Base-by-base conservation (phyloP, 1,140 invertebrate genomes). In the Diuraphis noxia region DNA sequence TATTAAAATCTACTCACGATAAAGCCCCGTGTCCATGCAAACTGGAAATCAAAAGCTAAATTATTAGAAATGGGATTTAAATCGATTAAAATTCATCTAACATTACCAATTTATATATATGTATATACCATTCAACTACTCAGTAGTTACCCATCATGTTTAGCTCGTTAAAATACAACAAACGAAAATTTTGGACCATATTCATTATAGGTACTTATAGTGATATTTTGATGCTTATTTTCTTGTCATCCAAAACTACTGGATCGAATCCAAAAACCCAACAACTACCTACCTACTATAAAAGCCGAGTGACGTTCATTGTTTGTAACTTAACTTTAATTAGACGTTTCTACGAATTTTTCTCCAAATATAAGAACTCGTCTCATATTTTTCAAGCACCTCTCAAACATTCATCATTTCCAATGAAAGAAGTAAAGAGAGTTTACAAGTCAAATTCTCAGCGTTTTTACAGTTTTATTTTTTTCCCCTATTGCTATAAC, bases 331-430 rank as follows among this genome's bases (percentile, higher is more conserved):
- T 86, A 49, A 52, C 46, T 86, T 86, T 86, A 86, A 86, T 86
- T 86, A 88, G 52, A 88, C 86, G 25, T 63, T 56, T 63, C 40
- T 87, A 56, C 36, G 85, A 56, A 49, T n/a, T 40, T 88, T 88
- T 38, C 43, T 84, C 21, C 85, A 87, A 87, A 87, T 56, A 63
- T 25, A 40, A 88, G 6, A n/a, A 43, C 36, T 23, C n/a, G 9
- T 23, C 4, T 86, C 43, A n/a, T 43, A 30, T 84, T 85, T 38
- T 52, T 36, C 85, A 36, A 86, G 85, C 25, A 49, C 49, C 85
- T 43, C 34, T 86, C 23, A 23, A 36, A 23, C 21, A 9, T 86
- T 86, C 34, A 38, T 4, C 21, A 36, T 52, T 86, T 52, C 34
- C 34, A 23, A n/a, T 30, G 21, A 40, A 81, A 40, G 17, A 43